Base-by-base conservation (phyloP, 2,888 invertebrate species). In the Philopedon plagiatum region DNA sequence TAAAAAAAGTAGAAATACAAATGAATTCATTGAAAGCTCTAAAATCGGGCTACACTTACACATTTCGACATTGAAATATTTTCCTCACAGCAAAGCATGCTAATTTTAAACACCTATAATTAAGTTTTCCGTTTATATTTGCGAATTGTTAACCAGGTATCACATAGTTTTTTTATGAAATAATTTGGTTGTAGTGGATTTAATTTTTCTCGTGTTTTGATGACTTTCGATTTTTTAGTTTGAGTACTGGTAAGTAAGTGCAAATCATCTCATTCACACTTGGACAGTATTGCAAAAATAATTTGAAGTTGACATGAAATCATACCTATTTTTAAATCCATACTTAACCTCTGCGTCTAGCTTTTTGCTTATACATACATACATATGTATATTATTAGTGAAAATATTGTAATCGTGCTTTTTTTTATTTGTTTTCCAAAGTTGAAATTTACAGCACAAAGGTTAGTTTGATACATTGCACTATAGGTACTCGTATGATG, bases 91-190 rank as follows among this genome's bases (percentile, higher is more conserved):
- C 39, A 64, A 49, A 46, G 19, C 29, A 39, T 46, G 37, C 66
- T 66, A 66, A 66, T 66, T 66, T 66, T 66, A 66, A 56, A 21
- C 46, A 23, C 34, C 51, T 66, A 66, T 32, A 64, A 56, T 64
- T 64, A 64, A 51, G 21, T 41, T 66, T 65, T 66, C 19, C 41
- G 15, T 21, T 66, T 44, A 44, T 26, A 15, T 57, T 44, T 56
- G 66, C 57, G 29, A 66, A 66, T 66, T 46, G 29, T 66, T 41
- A 13, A 15, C 7, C 23, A 19, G 57, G 18, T 29, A 56, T 32
- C 57, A 57, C 44, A 56, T 32, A 66, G 54, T 39, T 37, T 21
- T 44, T 49, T 51, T 51, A 11, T 51, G 5, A 29, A 29, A 2
- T 29, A 29, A n/a, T 21, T 46, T 4, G 9, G 9, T 49, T 23